Evolutionary conservation across 1,140 invertebrate genomes (phyloP), one percentile per base, ranked within the genome.

Genomic region (Pseudomyrmex cubaensis): DNA sequence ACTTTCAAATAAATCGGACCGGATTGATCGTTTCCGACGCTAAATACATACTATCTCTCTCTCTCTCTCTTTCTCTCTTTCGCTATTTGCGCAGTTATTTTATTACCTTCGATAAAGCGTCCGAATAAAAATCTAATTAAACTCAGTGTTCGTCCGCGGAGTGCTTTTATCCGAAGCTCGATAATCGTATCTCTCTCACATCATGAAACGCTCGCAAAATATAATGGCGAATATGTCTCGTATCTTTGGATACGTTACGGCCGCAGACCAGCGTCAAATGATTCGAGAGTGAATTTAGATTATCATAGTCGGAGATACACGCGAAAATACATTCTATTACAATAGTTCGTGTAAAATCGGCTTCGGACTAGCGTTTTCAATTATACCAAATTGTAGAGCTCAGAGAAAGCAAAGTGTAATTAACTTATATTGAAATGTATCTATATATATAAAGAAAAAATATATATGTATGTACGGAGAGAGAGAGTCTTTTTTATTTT

Each of bases 61-160:
- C 35, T 35, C 25, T 35, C 4, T 35, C 25, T 35, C 25, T 35
- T 5, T 35, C 4, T 35, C 35, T 35, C 35, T 35, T 35, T 35
- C 35, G 35, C 35, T 35, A 35, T 35, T 35, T 54, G 44, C 64
- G 66, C 20, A 20, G 76, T 59, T 70, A 80, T 80, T 80, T 80
- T 80, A 80, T 80, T 80, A 72, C 44, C 52, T n/a, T n/a, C 22
- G 66, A 78, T 78, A 78, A 70, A 78, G 54, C 76, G 76, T 10
- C 20, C 64, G 66, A 80, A 80, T 80, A 80, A 80, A 80, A 80
- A 80, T 80, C 76, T 80, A 80, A 80, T 80, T 80, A 80, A 80
- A 80, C 76, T 57, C 63, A 48, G n/a, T 50, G 75, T 22, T 44
- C 76, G 67, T 13, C 44, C 15, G 35, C 44, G 52, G 44, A 59